phyloP scores from a whole-genome alignment of 2,888 invertebrate species.

The Ceratothoa steindachneri region DNA sequence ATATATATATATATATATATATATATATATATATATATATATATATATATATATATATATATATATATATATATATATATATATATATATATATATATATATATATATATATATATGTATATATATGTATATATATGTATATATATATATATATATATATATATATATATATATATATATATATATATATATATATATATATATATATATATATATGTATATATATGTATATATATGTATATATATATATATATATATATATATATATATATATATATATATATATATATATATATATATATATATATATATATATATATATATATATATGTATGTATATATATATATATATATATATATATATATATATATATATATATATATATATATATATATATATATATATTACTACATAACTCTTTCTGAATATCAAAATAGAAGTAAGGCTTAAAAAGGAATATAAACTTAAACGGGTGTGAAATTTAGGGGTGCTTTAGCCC shows the following conservation, averaged over 20 bases:
- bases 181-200: conserved; percentile 18
- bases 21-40: conserved; percentile 10
- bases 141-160: conserved; percentile 20
- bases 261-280: conserved; percentile 18
- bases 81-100: conserved; percentile 18
- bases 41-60: conserved; percentile 15
- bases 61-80: conserved; percentile 14
- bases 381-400: conserved; percentile 10
- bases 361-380: conserved; percentile 12
- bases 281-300: conserved; percentile 16
- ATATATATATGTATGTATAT: conserved; percentile 12
- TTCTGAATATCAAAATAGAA: no score
- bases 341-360: conserved; percentile 8
- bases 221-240: conserved; percentile 17
- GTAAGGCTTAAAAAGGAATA: no score
- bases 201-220: conserved; percentile 16
- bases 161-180: conserved; percentile 11
- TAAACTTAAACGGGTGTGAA: no score
- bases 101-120: conserved; percentile 11
- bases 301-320: conserved; percentile 18
- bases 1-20: neutral
- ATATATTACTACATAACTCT: no score
- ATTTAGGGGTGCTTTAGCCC: no score
- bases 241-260: conserved; percentile 18
- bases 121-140: conserved; percentile 1